Base-by-base conservation (phyloP, 2,113 vertebrate species). In the Laticauda laticaudata region DNA sequence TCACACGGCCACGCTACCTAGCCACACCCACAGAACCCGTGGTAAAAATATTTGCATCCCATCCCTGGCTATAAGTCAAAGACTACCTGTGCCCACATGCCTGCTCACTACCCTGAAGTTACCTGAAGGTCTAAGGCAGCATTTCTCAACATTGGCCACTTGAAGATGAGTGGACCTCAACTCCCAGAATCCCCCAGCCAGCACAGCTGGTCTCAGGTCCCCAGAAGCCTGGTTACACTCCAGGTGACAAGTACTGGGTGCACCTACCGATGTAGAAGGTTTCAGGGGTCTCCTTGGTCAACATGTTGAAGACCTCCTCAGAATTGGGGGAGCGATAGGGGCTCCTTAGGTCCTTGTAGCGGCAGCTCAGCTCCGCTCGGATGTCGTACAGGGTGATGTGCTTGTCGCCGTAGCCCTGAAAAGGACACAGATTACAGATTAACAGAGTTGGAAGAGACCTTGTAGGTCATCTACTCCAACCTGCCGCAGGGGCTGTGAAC, bases 251-350 rank as follows among this genome's bases (percentile, higher is more conserved):
- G 34, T 18, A 43, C 0, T 4, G 8, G 5, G 1, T 15, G 59
- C 8, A 3, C 75, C 5, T 98, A 99, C 99, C 99, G 26, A 99
- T 99, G 95, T 99, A 99, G 97, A 99, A 99, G 15, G 99, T 99
- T 96, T 99, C 99, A 12, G 99, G 99, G 0, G 99, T 99, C 97
- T 99, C 99, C 97, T 99, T 99, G 94, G 99, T 99, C 96, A 99
- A 98, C 97, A 99, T 97, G 93, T 99, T 99, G 96, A 99, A 99
- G 95, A 99, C 98, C 93, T 99, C 99, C 94, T 99, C 99, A 0
- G 99, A 99, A 97, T 99, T 99, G 59, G 99, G 98, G 90, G 99
- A 98, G 92, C 99, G 98, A 97, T 99, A 99, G 0, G 98, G 96
- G 61, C 98, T 99, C 94, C 99, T 97, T 87, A 99, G 98, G 96